Percentiles rank a stretch among this genome's conserved stretches.
These are phyloP conservation scores for Rhyacophila evoluta DNA, from an alignment of 2,888 invertebrate species.

Conservation along the genomic window DNA sequence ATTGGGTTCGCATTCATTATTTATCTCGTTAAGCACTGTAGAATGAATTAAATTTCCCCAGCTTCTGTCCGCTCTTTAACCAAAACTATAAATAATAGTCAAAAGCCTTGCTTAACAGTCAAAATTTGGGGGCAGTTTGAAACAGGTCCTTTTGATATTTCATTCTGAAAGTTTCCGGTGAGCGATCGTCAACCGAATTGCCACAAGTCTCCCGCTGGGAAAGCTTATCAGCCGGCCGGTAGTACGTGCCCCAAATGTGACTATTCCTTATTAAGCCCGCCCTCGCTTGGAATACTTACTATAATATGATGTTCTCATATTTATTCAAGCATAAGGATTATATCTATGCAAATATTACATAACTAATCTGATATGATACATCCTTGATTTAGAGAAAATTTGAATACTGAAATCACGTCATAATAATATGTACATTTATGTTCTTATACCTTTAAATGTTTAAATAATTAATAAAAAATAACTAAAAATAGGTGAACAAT, in stretches of 20 bases:
- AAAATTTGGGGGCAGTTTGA: not conserved
- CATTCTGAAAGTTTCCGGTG: not conserved
- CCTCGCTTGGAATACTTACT: not conserved
- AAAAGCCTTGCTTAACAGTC: not conserved
- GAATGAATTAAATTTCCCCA: not conserved
- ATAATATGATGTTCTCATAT: not conserved
- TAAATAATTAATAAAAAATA: too few relatives aligned
- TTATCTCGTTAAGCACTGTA: too few relatives aligned
- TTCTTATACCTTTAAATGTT: too few relatives aligned
- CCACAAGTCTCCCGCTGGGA: not conserved
- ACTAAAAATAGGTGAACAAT: too few relatives aligned
- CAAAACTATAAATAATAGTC: not conserved
- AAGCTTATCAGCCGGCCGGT: not conserved
- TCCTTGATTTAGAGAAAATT: not conserved
- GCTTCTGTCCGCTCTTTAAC: not conserved
- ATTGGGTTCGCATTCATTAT: too few relatives aligned
- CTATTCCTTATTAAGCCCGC: not conserved
- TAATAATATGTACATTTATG: too few relatives aligned
- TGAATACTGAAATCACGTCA: not conserved
- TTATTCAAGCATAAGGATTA: not conserved
- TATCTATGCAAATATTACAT: not conserved
- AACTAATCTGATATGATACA: not conserved
- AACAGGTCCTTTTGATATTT: not conserved
- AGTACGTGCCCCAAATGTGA: not conserved
- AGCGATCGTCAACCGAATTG: not conserved